Percentiles rank a stretch among this genome's conserved stretches.
phyloP scores from a whole-genome alignment of 2,888 invertebrate genomes.

The Heterodera filipjevi region DNA sequence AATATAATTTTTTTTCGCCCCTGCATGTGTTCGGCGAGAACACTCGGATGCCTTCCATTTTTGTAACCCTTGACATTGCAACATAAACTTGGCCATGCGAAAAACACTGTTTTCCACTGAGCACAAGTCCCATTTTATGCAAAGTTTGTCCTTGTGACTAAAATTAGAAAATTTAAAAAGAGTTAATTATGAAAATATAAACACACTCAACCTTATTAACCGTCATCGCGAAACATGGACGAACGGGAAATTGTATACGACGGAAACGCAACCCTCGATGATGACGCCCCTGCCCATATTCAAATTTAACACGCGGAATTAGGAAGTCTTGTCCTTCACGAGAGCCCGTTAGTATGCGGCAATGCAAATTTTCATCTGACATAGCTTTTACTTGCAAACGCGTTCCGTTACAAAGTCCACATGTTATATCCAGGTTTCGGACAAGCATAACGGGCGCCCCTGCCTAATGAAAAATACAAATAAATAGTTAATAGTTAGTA shows the following conservation, averaged over 20 bases:
- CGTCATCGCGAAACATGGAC: slow-evolving; percentile 36
- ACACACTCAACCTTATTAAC: neutral
- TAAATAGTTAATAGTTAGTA: neutral
- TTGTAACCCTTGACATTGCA: slow-evolving; percentile 15
- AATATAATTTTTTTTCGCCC: slow-evolving; percentile 1
- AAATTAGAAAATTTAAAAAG: neutral
- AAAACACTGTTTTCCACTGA: slow-evolving; percentile 2
- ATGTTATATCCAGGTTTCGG: slow-evolving; percentile 2
- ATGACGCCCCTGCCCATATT: slow-evolving; percentile 20
- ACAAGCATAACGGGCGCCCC: slow-evolving; percentile 13
- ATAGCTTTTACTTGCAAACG: slow-evolving; percentile 6
- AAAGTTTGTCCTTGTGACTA: slow-evolving; percentile 14
- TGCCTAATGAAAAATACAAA: neutral
- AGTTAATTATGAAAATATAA: neutral
- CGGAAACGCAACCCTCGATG: slow-evolving; percentile 49
- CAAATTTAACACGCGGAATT: slow-evolving; percentile 9
- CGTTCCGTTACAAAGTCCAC: slow-evolving; percentile 14
- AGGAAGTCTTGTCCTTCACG: slow-evolving; percentile 21
- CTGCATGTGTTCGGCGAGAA: slow-evolving; percentile 2
- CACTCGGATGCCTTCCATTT: neutral
- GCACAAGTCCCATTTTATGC: slow-evolving; percentile 3
- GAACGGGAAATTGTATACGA: slow-evolving; percentile 38
- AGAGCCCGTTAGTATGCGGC: neutral
- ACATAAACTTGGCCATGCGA: slow-evolving; percentile 15
- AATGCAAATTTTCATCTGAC: neutral